Percentiles rank a stretch among this genome's conserved stretches.
Conservation (phyloP, 2,888 invertebrate species). For the Eristalinus sepulchralis region DNA sequence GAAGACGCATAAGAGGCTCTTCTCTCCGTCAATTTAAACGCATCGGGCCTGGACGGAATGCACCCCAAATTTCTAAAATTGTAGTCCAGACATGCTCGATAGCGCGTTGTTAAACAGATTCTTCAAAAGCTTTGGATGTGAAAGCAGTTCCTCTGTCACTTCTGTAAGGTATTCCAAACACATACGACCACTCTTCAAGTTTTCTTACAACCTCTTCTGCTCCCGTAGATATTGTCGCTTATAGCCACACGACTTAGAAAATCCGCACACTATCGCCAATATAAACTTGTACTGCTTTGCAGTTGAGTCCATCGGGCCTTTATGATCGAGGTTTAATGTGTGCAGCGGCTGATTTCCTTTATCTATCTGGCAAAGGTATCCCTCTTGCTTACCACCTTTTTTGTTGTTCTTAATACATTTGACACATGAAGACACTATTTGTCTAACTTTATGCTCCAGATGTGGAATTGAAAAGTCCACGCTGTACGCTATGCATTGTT, state of each 20-base stretch:
- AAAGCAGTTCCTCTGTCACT: constrained; percentile 34
- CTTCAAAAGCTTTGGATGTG: constrained; percentile 41
- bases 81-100: constrained; percentile 37
- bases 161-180: constrained; percentile 26
- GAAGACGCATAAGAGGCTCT: too few relatives aligned
- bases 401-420: constrained; percentile 25
- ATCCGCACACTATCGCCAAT: constrained; percentile 2
- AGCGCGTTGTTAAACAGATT: constrained; percentile 13
- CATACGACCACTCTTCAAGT: constrained; percentile 5
- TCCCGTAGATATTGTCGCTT: constrained; percentile 17
- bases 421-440: constrained; percentile 11
- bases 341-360: constrained; percentile 18
- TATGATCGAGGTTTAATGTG: constrained; percentile 26
- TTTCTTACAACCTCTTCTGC: constrained; percentile 17
- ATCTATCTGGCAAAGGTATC: constrained; percentile 10
- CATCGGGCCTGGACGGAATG: too few relatives aligned
- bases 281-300: too few relatives aligned
- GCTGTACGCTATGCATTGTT: neutral
- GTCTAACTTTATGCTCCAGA: constrained; percentile 9
- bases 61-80: constrained; percentile 12
- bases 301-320: constrained; percentile 17
- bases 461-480: constrained; percentile 38
- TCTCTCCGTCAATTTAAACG: too few relatives aligned
- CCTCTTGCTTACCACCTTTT: too few relatives aligned
- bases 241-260: constrained; percentile 10